Conservation (phyloP, 2,113 vertebrate species). For the Acanthisitta chloris region DNA sequence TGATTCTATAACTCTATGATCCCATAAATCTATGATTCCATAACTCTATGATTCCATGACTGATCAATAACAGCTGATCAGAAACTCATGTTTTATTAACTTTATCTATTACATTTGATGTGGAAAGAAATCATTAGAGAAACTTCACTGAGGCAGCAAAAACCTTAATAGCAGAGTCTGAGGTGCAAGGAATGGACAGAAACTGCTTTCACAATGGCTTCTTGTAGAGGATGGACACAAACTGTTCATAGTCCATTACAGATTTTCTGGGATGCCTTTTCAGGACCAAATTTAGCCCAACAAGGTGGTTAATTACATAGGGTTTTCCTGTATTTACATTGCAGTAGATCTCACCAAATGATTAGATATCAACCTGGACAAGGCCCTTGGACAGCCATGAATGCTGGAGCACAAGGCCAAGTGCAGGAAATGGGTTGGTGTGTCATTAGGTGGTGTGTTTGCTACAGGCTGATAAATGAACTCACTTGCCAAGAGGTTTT, state of each 20-base stretch:
- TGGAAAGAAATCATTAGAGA: neutral
- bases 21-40: no score
- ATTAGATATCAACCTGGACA: neutral
- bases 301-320: neutral
- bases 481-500: neutral
- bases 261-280: neutral
- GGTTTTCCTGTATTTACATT: neutral
- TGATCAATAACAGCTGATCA: neutral
- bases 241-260: neutral
- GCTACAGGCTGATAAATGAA: constrained; percentile 1
- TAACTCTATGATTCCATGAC: neutral
- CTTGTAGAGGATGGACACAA: neutral
- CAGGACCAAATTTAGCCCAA: neutral
- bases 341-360: neutral
- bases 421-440: neutral
- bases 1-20: neutral
- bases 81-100: neutral
- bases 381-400: constrained; percentile 21
- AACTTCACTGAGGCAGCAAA: neutral
- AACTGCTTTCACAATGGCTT: neutral
- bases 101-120: neutral
- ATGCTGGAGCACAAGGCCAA: neutral
- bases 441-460: neutral
- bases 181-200: neutral
- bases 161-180: neutral